Conservation (phyloP, 2,113 vertebrate genomes). For the Myxocyprinus asiaticus region DNA sequence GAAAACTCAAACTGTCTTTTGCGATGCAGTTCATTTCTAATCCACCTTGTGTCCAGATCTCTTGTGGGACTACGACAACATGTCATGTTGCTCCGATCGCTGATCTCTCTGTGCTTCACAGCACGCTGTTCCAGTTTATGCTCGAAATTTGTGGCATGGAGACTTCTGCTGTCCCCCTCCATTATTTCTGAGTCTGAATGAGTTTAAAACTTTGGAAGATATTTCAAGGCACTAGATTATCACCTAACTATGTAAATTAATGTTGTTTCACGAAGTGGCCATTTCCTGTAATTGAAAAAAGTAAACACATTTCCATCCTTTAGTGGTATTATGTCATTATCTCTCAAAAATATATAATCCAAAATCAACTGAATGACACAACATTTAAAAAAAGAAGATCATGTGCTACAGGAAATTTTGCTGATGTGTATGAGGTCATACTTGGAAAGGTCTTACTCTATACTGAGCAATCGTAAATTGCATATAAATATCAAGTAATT, state of each 20-base stretch:
- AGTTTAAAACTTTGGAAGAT: slow-evolving; percentile 27
- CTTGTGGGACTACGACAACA: slow-evolving; percentile 71
- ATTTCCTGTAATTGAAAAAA: slow-evolving; percentile 21
- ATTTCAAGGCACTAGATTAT: neutral
- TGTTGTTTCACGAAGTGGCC: neutral
- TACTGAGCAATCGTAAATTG: neutral
- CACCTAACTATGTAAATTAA: neutral
- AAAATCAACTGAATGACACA: neutral
- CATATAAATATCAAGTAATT: neutral
- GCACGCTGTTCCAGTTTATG: slow-evolving; percentile 65
- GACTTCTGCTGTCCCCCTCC: slow-evolving; percentile 51
- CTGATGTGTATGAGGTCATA: neutral
- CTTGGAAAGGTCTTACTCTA: neutral
- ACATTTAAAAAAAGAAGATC: too few species aligned
- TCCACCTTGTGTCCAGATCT: slow-evolving; percentile 57
- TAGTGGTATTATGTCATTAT: slow-evolving; percentile 1
- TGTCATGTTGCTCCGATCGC: slow-evolving; percentile 74
- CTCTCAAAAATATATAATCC: neutral
- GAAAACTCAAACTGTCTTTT: slow-evolving; percentile 74
- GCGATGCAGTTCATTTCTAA: slow-evolving; percentile 68
- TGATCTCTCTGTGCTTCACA: slow-evolving; percentile 66
- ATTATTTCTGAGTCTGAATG: slow-evolving; percentile 54
- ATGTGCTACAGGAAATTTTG: too few species aligned
- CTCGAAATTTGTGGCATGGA: slow-evolving; percentile 62
- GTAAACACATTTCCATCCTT: neutral